Percentiles rank a stretch among this genome's conserved stretches.
Conservation (phyloP, 2,888 invertebrate genomes). For the Melinopterus prodromus region DNA sequence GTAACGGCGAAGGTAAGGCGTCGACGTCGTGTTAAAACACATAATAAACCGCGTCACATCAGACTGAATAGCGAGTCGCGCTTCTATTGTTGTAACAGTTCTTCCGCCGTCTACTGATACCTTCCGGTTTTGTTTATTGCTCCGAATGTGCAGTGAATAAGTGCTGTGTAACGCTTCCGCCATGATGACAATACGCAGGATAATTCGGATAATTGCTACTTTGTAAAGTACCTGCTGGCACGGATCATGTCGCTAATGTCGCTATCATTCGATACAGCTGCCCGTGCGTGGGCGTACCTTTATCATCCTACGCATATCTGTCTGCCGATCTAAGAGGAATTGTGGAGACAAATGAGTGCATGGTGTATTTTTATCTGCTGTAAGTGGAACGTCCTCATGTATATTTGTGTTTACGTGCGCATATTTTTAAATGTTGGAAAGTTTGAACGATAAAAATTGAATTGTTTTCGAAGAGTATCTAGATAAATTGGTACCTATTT, state of each 20-base stretch:
- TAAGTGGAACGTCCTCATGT: slow-evolving; percentile 4
- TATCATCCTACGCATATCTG: background rate
- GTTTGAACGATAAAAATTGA: background rate
- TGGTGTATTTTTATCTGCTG: background rate
- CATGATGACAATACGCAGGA: background rate
- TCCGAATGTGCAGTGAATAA: slow-evolving; percentile 4
- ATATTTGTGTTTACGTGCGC: background rate
- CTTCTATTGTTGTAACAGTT: background rate
- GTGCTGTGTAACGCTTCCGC: background rate
- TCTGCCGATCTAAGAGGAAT: background rate
- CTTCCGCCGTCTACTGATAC: background rate
- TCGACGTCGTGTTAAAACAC: background rate
- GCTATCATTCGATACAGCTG: background rate
- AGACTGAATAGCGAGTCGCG: background rate
- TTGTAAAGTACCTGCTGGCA: background rate
- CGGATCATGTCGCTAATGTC: background rate
- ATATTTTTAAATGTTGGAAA: background rate
- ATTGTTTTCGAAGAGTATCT: background rate
- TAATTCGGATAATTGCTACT: background rate
- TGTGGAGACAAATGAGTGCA: background rate
- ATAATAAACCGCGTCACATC: background rate
- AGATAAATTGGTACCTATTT: background rate
- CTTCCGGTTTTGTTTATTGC: background rate
- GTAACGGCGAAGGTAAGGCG: background rate
- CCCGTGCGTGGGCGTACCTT: background rate